Evolutionary conservation across 1,140 invertebrate genomes (phyloP).

Genomic region (Philaenus spumarius): DNA sequence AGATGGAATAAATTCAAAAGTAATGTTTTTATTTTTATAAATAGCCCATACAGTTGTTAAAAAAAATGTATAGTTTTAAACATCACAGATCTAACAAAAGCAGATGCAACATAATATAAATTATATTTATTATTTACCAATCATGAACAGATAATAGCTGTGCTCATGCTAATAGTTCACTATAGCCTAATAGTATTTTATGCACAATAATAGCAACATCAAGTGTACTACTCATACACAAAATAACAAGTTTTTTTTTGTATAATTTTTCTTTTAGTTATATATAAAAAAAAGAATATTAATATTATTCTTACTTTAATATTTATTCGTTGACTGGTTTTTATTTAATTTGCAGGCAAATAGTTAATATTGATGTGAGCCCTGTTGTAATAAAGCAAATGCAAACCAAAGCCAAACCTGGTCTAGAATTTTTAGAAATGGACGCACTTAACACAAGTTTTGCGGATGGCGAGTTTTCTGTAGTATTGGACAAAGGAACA

Average conservation of each 20-base stretch:
- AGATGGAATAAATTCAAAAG: no score
- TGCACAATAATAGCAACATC: background rate
- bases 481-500: constrained; percentile 91
- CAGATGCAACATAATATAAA: no score
- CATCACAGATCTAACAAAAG: no score
- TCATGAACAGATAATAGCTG: no score
- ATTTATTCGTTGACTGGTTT: background rate
- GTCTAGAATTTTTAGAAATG: constrained; percentile 77
- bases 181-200: no score
- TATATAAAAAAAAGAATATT: no score
- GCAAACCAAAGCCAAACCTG: constrained; percentile 57
- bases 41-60: no score
- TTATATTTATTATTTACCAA: no score
- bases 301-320: background rate
- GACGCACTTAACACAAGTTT: constrained; percentile 80
- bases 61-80: no score
- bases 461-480: constrained; percentile 66
- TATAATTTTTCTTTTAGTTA: background rate
- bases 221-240: background rate
- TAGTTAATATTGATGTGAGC: constrained; percentile 89
- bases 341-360: constrained; percentile 50
- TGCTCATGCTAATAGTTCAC: no score
- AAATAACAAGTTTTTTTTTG: background rate
- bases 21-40: no score
- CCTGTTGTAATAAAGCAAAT: constrained; percentile 88